These are phyloP conservation scores for Loxodonta africana DNA, from an alignment of 2,113 vertebrate genomes.

Conservation along the genomic window DNA sequence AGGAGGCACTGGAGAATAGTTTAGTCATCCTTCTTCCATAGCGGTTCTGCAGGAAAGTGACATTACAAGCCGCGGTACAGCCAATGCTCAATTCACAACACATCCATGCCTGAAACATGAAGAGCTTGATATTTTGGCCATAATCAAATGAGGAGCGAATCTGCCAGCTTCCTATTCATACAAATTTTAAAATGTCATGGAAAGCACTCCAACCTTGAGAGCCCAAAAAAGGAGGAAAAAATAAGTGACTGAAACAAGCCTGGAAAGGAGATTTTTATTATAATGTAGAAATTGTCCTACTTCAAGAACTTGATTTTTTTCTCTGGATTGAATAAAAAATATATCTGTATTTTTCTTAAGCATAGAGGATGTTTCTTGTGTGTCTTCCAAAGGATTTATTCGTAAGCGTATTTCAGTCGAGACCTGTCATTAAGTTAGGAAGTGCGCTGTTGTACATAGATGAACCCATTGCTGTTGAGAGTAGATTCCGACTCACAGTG, in stretches of 20 bases:
- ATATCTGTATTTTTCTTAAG: background rate
- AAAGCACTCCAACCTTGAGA: conserved; percentile 74
- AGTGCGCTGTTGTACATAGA: background rate
- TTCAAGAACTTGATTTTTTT: conserved; percentile 17
- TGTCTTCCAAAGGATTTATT: background rate
- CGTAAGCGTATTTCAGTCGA: background rate
- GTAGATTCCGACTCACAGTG: background rate
- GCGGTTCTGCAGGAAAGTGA: conserved; percentile 43
- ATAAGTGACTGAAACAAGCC: conserved; percentile 16
- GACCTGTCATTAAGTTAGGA: background rate
- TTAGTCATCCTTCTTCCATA: background rate
- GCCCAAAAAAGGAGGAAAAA: background rate
- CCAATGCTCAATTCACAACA: background rate
- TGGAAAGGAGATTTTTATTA: conserved; percentile 67
- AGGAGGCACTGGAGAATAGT: background rate
- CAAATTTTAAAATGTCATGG: conserved; percentile 77
- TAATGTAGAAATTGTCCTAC: conserved; percentile 45
- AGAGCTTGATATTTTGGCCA: conserved; percentile 67
- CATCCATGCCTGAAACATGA: conserved; percentile 32
- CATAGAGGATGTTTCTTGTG: background rate
- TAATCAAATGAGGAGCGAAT: conserved; percentile 74
- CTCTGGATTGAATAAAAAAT: background rate
- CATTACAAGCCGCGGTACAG: background rate
- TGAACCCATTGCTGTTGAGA: background rate
- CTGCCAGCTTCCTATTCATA: conserved; percentile 80